These are phyloP conservation scores for Papilio polyxenes DNA, from an alignment of 1,140 invertebrate genomes.

Conservation along the genomic window DNA sequence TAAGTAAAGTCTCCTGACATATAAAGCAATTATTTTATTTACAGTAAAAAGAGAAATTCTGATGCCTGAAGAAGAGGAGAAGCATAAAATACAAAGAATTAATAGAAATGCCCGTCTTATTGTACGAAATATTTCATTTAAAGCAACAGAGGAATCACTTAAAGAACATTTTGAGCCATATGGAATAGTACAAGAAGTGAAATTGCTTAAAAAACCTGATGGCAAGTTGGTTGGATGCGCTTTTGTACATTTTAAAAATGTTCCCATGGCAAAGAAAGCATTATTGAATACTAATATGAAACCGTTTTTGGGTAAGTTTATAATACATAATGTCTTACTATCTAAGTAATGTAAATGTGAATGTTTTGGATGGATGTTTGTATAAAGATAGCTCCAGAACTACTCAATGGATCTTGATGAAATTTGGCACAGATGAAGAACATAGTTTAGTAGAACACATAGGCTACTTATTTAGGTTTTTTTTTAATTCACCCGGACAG, in stretches of 20 bases:
- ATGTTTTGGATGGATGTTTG: too few relatives aligned
- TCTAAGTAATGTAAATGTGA: too few relatives aligned
- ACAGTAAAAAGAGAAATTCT: slow-evolving; percentile 32
- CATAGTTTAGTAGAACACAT: too few relatives aligned
- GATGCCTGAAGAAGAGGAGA: slow-evolving; percentile 46
- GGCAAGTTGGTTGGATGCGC: slow-evolving; percentile 91
- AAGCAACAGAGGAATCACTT: slow-evolving; percentile 87
- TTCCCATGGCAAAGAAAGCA: slow-evolving; percentile 90
- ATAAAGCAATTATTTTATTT: not conserved
- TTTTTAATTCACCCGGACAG: too few relatives aligned
- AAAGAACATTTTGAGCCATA: slow-evolving; percentile 87
- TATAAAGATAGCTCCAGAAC: too few relatives aligned
- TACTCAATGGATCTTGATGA: too few relatives aligned
- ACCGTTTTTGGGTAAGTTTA: slow-evolving; percentile 84
- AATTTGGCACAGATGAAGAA: too few relatives aligned
- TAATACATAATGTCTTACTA: too few relatives aligned
- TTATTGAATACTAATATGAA: slow-evolving; percentile 87
- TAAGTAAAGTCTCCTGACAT: too few relatives aligned
- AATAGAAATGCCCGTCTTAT: slow-evolving; percentile 84
- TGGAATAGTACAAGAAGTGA: slow-evolving; percentile 89
- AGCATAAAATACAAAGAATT: slow-evolving; percentile 61
- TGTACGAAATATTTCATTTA: slow-evolving; percentile 90
- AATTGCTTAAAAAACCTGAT: slow-evolving; percentile 88
- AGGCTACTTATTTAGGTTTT: too few relatives aligned
- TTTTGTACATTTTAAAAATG: slow-evolving; percentile 89